Conservation (phyloP, 1,140 invertebrate species). For the Camponotus pennsylvanicus region DNA sequence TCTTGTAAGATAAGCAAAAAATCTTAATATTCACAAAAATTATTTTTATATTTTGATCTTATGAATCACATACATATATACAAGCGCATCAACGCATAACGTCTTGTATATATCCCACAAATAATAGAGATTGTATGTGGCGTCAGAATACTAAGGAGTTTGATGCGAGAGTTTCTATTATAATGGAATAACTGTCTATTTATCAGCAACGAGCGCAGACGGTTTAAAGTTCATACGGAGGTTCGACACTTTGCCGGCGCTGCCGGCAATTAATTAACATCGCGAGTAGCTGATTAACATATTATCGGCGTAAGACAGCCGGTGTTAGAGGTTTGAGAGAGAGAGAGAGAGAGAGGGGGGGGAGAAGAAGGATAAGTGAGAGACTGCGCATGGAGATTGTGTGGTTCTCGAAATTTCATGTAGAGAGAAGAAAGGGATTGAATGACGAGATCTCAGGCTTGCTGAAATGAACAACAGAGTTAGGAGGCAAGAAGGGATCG, state of each 20-base stretch:
- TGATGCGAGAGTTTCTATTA: constrained; percentile 53
- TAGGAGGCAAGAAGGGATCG: constrained; percentile 8
- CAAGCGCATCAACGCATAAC: background rate
- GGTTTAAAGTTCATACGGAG: constrained; percentile 64
- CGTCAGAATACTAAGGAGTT: constrained; percentile 30
- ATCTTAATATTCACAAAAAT: background rate
- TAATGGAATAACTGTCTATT: constrained; percentile 62
- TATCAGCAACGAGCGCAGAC: constrained; percentile 45
- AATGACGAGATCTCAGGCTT: constrained; percentile 67
- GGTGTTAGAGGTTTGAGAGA: constrained; percentile 19
- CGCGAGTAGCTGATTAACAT: constrained; percentile 79
- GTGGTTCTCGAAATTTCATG: constrained; percentile 32
- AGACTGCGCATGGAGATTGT: constrained; percentile 57
- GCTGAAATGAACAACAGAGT: constrained; percentile 68
- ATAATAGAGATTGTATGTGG: constrained; percentile 28
- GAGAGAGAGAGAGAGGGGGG: background rate
- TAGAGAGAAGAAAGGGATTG: constrained; percentile 55
- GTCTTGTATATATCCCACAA: background rate
- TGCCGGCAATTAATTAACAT: constrained; percentile 79
- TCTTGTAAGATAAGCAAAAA: background rate
- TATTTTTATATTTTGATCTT: background rate
- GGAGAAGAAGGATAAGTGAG: constrained; percentile 1
- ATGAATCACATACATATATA: too few species aligned
- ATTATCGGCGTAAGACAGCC: constrained; percentile 79
- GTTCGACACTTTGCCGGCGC: constrained; percentile 64